Evolutionary conservation across 2,888 invertebrate genomes (phyloP).

Genomic region (Phanerotoma sp.): DNA sequence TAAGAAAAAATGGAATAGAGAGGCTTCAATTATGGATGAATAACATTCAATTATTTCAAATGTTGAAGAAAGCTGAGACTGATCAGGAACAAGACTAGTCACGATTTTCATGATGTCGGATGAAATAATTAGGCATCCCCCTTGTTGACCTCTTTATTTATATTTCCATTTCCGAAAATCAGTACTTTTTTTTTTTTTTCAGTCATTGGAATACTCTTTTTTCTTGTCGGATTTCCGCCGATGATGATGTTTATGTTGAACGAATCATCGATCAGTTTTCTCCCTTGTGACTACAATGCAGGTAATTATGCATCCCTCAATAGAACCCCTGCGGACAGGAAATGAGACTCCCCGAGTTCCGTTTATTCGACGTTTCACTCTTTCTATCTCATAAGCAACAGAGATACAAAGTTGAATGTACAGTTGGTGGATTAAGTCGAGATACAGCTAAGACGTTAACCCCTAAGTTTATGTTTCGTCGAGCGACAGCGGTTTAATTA

Average conservation of each 20-base stretch:
- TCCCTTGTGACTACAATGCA: constrained; percentile 24
- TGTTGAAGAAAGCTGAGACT: not conserved
- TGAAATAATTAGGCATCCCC: constrained; percentile 22
- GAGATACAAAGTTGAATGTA: constrained; percentile 21
- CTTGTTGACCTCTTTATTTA: constrained; percentile 8
- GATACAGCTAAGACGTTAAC: constrained; percentile 51
- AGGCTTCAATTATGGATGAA: constrained; percentile 36
- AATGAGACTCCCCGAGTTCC: constrained; percentile 54
- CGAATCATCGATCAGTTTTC: constrained; percentile 19
- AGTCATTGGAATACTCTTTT: no score
- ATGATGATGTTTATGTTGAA: not conserved
- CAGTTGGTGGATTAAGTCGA: constrained; percentile 48
- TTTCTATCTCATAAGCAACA: constrained; percentile 18
- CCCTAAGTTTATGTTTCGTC: constrained; percentile 50
- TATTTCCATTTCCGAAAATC: no score
- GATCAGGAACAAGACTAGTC: constrained; percentile 21
- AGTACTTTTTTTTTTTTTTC: no score
- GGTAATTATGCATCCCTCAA: constrained; percentile 50
- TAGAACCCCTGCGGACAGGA: constrained; percentile 54
- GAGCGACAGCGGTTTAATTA: constrained; percentile 54
- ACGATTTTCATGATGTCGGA: constrained; percentile 21
- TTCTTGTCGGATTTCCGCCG: not conserved
- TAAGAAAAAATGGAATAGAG: constrained; percentile 26
- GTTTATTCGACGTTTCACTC: constrained; percentile 30
- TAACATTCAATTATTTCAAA: constrained; percentile 27